These are phyloP conservation scores for Lycocerus yunnanus DNA, from an alignment of 2,888 invertebrate genomes.

Conservation along the genomic window DNA sequence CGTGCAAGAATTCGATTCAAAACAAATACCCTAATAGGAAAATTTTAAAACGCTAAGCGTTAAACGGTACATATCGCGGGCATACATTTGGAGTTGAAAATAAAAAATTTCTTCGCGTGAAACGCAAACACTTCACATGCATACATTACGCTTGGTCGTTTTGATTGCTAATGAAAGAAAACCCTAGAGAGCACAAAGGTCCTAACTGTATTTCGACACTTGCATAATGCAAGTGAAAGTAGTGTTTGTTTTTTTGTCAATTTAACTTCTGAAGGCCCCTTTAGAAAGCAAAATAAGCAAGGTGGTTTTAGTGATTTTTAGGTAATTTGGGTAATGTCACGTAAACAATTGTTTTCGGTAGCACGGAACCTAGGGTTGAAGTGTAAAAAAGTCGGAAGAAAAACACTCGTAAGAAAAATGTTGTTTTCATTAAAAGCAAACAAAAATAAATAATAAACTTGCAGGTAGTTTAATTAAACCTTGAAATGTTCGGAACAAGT, in stretches of 20 bases:
- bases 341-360: neutral
- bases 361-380: neutral
- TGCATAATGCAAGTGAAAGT: neutral
- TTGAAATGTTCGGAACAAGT: slow-evolving; percentile 44
- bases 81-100: too few relatives aligned
- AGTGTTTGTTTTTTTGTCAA: neutral
- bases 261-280: neutral
- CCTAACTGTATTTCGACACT: neutral
- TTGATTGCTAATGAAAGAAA: neutral
- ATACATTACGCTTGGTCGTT: neutral
- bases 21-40: neutral
- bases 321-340: too few relatives aligned
- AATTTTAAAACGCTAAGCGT: neutral
- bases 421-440: neutral
- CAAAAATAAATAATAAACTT: neutral
- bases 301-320: neutral
- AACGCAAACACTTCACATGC: neutral
- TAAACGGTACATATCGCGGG: neutral
- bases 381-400: neutral
- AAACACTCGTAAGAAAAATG: neutral
- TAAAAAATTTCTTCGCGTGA: neutral
- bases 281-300: neutral
- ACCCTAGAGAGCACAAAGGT: neutral
- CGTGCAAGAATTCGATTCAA: neutral
- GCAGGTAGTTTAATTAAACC: slow-evolving; percentile 31